phyloP scores from a whole-genome alignment of 2,797 vertebrate species.

The Zalophus californianus region DNA sequence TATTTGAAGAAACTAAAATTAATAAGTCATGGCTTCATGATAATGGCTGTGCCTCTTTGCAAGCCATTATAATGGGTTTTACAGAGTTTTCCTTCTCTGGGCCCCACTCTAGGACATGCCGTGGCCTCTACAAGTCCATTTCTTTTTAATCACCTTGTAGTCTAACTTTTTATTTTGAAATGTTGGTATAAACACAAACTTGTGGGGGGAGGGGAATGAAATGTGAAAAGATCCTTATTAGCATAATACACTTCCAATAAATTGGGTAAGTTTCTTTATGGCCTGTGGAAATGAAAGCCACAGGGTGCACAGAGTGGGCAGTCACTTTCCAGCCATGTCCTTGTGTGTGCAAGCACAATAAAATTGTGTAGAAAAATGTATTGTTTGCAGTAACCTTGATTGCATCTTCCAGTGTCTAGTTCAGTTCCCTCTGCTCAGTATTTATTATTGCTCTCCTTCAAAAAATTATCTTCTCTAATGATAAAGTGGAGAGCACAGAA shows the following conservation, averaged over 20 bases:
- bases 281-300: background rate
- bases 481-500: background rate
- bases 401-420: background rate
- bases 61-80: background rate
- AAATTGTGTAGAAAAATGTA: slow-evolving; percentile 19
- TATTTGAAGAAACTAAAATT: slow-evolving; percentile 68
- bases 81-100: background rate
- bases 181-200: background rate
- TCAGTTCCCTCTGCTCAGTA: background rate
- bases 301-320: fast-evolving
- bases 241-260: background rate
- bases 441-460: slow-evolving; percentile 3
- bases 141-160: background rate
- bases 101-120: background rate
- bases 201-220: background rate
- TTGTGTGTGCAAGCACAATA: background rate
- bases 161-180: background rate
- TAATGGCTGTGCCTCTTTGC: background rate
- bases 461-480: background rate
- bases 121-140: background rate
- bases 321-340: background rate
- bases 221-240: slow-evolving; percentile 11
- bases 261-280: background rate
- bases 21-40: slow-evolving; percentile 46
- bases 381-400: slow-evolving; percentile 49